Evolutionary conservation across 2,888 invertebrate species (phyloP).

Genomic region (Rhagium mordax): DNA sequence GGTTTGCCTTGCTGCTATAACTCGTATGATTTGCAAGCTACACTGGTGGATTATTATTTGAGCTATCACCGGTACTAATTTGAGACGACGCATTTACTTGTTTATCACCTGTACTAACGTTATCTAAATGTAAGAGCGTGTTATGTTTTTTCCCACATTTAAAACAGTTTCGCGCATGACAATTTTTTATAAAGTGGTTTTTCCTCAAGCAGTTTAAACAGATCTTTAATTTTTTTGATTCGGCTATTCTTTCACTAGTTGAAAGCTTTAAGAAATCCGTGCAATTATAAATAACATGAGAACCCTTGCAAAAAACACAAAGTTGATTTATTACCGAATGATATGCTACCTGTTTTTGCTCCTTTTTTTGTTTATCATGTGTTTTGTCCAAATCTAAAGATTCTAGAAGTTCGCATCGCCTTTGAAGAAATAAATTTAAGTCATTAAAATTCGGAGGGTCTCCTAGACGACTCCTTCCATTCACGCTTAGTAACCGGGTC

Average conservation of each 20-base stretch:
- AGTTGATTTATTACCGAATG: neutral
- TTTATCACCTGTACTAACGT: neutral
- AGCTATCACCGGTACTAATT: no score
- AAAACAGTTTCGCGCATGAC: neutral
- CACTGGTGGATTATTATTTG: neutral
- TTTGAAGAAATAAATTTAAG: neutral
- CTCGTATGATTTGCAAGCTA: neutral
- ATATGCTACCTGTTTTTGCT: neutral
- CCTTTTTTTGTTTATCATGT: neutral
- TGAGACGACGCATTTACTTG: neutral
- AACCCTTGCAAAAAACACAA: neutral
- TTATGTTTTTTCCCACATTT: neutral
- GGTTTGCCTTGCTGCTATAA: no score
- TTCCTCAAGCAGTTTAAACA: constrained; percentile 10
- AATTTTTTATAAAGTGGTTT: constrained; percentile 9
- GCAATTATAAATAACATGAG: constrained; percentile 11
- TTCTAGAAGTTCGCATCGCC: neutral
- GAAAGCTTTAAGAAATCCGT: constrained; percentile 6
- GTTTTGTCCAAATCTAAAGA: neutral
- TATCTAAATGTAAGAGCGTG: neutral
- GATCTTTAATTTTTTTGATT: neutral
- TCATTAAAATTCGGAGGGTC: neutral
- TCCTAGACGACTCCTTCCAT: neutral
- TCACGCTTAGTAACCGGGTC: constrained; percentile 1
- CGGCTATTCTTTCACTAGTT: neutral